Evolutionary conservation across 2,888 invertebrate genomes (phyloP).

Genomic region (Diaprepes abbreviatus): DNA sequence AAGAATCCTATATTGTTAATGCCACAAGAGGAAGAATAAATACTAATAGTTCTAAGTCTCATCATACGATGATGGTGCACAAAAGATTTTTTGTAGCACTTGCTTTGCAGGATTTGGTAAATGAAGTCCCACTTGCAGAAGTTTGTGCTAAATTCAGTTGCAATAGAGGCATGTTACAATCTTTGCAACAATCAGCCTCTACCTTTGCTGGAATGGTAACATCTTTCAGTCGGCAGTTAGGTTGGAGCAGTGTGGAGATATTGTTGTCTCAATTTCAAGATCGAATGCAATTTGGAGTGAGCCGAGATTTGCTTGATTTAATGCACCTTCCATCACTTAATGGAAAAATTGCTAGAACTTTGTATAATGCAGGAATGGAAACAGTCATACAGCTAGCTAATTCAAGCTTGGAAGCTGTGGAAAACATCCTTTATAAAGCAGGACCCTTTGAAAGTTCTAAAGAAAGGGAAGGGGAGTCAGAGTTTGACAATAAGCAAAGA

Average conservation of each 20-base stretch:
- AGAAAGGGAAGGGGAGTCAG: constrained; percentile 79
- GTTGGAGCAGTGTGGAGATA: constrained; percentile 92
- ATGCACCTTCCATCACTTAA: constrained; percentile 88
- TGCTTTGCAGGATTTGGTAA: constrained; percentile 92
- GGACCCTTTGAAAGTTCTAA: constrained; percentile 90
- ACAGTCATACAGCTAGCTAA: constrained; percentile 84
- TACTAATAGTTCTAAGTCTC: constrained; percentile 66
- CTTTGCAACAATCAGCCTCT: constrained; percentile 93
- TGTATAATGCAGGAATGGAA: constrained; percentile 86
- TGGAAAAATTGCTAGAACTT: constrained; percentile 85
- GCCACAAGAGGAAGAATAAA: constrained; percentile 80
- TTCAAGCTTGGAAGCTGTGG: constrained; percentile 78
- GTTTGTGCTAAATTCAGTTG: constrained; percentile 90
- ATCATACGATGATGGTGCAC: constrained; percentile 74
- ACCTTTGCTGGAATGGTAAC: constrained; percentile 98
- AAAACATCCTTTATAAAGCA: constrained; percentile 82
- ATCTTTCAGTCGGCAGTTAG: constrained; percentile 92
- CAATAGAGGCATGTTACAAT: constrained; percentile 91
- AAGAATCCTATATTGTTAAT: constrained; percentile 86
- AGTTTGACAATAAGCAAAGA: constrained; percentile 75
- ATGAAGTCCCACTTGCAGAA: constrained; percentile 85
- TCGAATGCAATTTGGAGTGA: constrained; percentile 93
- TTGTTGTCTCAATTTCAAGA: constrained; percentile 94
- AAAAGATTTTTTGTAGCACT: constrained; percentile 91
- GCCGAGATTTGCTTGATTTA: constrained; percentile 91